These are phyloP conservation scores for Tychaedon coryphoeus DNA, from an alignment of 2,113 vertebrate species.

Conservation along the genomic window DNA sequence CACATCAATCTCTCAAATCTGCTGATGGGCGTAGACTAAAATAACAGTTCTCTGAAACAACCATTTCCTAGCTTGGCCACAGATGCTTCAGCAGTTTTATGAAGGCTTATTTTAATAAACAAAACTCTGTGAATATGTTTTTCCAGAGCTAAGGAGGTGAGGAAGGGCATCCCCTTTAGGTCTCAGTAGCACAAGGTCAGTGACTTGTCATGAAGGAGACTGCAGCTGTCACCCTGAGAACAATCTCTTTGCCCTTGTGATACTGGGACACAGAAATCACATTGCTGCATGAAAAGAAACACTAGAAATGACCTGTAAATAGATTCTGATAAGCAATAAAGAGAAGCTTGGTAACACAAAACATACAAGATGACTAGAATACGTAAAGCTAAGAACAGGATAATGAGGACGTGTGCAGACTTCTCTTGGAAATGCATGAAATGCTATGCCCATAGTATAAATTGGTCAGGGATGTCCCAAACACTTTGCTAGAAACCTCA, in stretches of 20 bases:
- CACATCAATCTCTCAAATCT: neutral
- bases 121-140: neutral
- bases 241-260: neutral
- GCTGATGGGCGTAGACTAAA: neutral
- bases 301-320: neutral
- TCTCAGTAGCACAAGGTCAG: neutral
- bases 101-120: neutral
- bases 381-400: neutral
- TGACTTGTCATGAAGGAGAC: neutral
- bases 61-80: neutral
- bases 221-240: neutral
- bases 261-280: neutral
- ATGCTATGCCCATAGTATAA: neutral
- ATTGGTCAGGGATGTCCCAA: neutral
- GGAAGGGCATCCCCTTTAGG: neutral
- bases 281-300: neutral
- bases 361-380: neutral
- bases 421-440: neutral
- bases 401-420: neutral
- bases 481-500: neutral
- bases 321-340: neutral
- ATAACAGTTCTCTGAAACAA: neutral
- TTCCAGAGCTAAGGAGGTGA: neutral
- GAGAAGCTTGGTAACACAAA: neutral
- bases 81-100: neutral